Base-by-base conservation (phyloP, 1,140 invertebrate species). In the Vollenhovia emeryi region DNA sequence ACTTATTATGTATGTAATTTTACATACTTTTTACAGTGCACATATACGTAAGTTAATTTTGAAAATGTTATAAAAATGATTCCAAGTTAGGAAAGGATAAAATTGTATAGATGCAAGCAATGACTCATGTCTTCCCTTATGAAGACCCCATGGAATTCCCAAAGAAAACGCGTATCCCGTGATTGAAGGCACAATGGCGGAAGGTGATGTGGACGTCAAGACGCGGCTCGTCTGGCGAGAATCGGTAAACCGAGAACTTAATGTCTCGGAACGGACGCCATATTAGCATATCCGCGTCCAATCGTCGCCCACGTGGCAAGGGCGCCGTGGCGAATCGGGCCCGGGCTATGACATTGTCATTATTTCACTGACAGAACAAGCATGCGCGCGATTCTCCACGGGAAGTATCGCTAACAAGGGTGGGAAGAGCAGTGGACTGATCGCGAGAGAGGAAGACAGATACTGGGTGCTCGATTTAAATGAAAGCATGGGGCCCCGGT, bases 241-340 rank as follows among this genome's bases (percentile, higher is more conserved):
- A 88, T 91, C 84, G 69, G 73, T 82, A 90, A 86, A 76, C 74
- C 75, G 75, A 85, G 84, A 73, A 92, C 68, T 95, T 94, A 95
- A 95, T 95, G 94, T 94, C 92, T 94, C 91, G 94, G 93, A 95
- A 95, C 94, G 94, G 92, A 93, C 93, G 93, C 90, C 91, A 92
- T 94, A 95, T 95, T 95, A 95, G 92, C 94, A 95, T 95, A 92
- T 94, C 93, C 93, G 93, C 91, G 86, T 93, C 94, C 93, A 95
- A 95, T 95, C 93, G 92, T 92, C 88, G 92, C 91, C 92, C 94
- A 95, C 94, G 94, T 95, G 94, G 91, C 91, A 90, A 62, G 90
- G 89, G 86, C 86, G 89, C 92, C 91, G 92, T 94, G 69, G 85
- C 94, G 93, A 94, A 95, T 94, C 93, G 88, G 89, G 86, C 91